Conservation (phyloP, 2,113 vertebrate genomes). For the Gulo gulo region DNA sequence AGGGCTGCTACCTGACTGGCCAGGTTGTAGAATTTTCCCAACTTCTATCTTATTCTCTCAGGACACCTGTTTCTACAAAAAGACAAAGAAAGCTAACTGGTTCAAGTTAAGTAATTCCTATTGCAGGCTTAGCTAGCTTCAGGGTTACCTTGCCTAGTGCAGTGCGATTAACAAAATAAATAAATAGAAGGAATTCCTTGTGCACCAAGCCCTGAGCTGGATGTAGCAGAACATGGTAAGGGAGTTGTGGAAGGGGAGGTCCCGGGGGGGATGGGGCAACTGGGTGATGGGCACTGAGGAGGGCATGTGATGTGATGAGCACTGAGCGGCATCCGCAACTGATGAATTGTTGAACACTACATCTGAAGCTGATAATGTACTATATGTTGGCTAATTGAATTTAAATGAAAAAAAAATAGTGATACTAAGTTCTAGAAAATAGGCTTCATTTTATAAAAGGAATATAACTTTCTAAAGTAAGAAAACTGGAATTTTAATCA, state of each 20-base stretch:
- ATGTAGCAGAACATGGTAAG: not conserved
- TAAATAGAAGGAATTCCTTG: not conserved
- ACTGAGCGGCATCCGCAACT: not conserved
- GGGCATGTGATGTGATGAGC: not conserved
- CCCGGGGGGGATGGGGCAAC: not conserved
- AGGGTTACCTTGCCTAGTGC: not conserved
- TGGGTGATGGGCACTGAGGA: not conserved
- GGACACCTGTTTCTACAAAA: conserved; percentile 5
- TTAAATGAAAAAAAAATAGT: not conserved
- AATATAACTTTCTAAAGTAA: not conserved
- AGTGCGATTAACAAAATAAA: not conserved
- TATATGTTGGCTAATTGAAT: not conserved
- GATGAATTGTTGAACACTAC: not conserved
- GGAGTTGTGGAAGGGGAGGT: not conserved
- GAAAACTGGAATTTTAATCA: not conserved
- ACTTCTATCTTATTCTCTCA: not conserved
- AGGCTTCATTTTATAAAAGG: not conserved
- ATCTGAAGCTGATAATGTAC: not conserved
- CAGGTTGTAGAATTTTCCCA: not conserved
- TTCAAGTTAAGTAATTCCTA: conserved; percentile 16
- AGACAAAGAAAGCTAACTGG: conserved; percentile 30
- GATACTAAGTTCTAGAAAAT: not conserved
- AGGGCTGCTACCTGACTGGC: not conserved
- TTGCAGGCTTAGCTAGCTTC: not conserved
- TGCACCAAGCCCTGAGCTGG: not conserved